These are phyloP conservation scores for Thaumatotibia leucotreta DNA, from an alignment of 1,140 invertebrate species.

Conservation along the genomic window DNA sequence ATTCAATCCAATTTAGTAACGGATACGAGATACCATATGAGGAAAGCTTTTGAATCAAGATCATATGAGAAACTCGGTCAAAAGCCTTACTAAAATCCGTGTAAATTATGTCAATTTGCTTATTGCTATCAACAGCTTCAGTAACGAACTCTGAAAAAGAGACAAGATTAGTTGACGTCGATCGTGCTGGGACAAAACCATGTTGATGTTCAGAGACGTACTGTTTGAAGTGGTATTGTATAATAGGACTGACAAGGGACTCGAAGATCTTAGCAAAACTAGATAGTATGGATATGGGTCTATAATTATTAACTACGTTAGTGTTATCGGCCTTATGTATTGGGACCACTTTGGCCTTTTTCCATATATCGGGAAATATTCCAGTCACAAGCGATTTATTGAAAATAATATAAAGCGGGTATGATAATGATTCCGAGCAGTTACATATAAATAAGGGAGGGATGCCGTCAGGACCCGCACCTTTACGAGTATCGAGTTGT, in stretches of 20 bases:
- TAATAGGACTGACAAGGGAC: background rate
- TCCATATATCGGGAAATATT: slow-evolving; percentile 23
- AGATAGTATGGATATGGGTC: slow-evolving; percentile 30
- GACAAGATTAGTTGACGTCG: slow-evolving; percentile 13
- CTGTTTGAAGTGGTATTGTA: background rate
- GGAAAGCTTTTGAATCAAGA: slow-evolving; percentile 11
- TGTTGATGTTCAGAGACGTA: slow-evolving; percentile 12
- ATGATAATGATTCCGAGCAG: background rate
- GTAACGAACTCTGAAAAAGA: background rate
- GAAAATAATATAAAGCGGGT: slow-evolving; percentile 18
- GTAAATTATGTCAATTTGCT: slow-evolving; percentile 19
- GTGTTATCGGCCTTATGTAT: slow-evolving; percentile 24
- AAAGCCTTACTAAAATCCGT: slow-evolving; percentile 21
- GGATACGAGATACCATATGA: background rate
- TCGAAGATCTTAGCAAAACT: slow-evolving; percentile 29
- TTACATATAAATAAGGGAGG: slow-evolving; percentile 1
- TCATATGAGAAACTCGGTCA: slow-evolving; percentile 14
- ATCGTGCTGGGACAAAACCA: slow-evolving; percentile 15
- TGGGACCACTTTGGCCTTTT: slow-evolving; percentile 27
- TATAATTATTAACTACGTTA: slow-evolving; percentile 23
- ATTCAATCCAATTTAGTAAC: slow-evolving; percentile 10
- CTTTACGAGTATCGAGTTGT: slow-evolving; percentile 14
- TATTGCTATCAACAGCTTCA: background rate
- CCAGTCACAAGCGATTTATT: slow-evolving; percentile 18
- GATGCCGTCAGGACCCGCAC: slow-evolving; percentile 16